Evolutionary conservation across 2,113 vertebrate species (phyloP).

Genomic region (Thomomys bottae): DNA sequence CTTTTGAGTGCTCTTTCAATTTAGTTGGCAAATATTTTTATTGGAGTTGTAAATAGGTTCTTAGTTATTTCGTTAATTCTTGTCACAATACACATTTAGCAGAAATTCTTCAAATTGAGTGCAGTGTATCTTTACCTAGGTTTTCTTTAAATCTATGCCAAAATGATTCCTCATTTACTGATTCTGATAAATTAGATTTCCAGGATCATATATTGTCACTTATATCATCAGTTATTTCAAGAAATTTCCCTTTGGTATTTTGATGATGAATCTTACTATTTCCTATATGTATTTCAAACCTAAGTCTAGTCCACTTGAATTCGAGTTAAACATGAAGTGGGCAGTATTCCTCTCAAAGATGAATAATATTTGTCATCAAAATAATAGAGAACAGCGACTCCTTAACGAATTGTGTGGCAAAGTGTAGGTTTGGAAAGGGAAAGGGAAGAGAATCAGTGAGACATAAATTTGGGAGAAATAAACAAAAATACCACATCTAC

Average conservation of each 20-base stretch:
- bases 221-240: not conserved
- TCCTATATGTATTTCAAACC: not conserved
- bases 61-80: not conserved
- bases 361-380: not conserved
- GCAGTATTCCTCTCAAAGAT: not conserved
- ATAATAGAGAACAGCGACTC: not conserved
- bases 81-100: not conserved
- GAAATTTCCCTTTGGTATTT: not conserved
- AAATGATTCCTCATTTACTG: not conserved
- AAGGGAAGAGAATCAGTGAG: fast-evolving
- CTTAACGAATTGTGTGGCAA: not conserved
- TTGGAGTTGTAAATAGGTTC: not conserved
- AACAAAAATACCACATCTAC: too few relatives aligned
- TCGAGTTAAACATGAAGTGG: not conserved
- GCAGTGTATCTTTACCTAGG: not conserved
- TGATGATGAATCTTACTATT: not conserved
- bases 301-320: not conserved
- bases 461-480: not conserved
- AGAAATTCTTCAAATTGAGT: not conserved
- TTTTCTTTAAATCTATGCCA: not conserved
- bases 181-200: not conserved
- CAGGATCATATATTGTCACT: not conserved
- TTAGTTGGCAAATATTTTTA: not conserved
- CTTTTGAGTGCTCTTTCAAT: not conserved
- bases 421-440: not conserved